These are phyloP conservation scores for Cuculus canorus DNA, from an alignment of 2,797 vertebrate species.

Conservation along the genomic window DNA sequence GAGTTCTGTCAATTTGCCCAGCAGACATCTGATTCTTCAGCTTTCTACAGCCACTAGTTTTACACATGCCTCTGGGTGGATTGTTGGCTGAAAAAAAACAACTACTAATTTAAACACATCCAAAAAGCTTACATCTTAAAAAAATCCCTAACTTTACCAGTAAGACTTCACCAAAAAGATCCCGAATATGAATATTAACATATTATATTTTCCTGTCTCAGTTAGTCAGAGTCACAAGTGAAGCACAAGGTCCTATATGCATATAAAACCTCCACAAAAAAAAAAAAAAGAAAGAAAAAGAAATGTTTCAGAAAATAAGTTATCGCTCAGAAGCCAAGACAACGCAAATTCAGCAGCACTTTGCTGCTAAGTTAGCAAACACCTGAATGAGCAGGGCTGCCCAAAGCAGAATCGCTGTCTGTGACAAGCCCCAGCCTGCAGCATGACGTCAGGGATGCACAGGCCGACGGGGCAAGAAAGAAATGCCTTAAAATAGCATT, in stretches of 20 bases:
- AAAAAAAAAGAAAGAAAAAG: not conserved
- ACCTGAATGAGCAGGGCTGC: constrained; percentile 32
- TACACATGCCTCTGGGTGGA: constrained; percentile 70
- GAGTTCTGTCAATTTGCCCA: constrained; percentile 86
- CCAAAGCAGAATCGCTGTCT: constrained; percentile 36
- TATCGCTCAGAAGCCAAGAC: constrained; percentile 45
- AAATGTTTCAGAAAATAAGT: constrained; percentile 57
- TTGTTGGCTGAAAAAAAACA: constrained; percentile 26
- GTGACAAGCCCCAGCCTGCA: constrained; percentile 30
- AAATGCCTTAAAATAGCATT: constrained; percentile 70
- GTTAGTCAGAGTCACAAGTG: constrained; percentile 45
- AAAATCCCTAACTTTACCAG: constrained; percentile 47
- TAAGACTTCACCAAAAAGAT: constrained; percentile 20
- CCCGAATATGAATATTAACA: constrained; percentile 46
- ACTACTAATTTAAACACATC: constrained; percentile 75
- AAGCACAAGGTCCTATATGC: constrained; percentile 1
- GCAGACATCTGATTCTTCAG: constrained; percentile 83
- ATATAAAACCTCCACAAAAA: not conserved
- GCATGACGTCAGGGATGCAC: constrained; percentile 11
- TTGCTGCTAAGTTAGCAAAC: constrained; percentile 40
- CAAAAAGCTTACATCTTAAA: constrained; percentile 25
- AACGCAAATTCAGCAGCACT: constrained; percentile 57
- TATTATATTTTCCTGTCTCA: not conserved
- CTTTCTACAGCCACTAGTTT: constrained; percentile 78
- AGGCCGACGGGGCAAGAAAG: constrained; percentile 65